A percentile compares a stretch with the other conserved stretches of the same genome.
Conservation (phyloP, 2,797 vertebrate species). For the Danio jaintianensis region DNA sequence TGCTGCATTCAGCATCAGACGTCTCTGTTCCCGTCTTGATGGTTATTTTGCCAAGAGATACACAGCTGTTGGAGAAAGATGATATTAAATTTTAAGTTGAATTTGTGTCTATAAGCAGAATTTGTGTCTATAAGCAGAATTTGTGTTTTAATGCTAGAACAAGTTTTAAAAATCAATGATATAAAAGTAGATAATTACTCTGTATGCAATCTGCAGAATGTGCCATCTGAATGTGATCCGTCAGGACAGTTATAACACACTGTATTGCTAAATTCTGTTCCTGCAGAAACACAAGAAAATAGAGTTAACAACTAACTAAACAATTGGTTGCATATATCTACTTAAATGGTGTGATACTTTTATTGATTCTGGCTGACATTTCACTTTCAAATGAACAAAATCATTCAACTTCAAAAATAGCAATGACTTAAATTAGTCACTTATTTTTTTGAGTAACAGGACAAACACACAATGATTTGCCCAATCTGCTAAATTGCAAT, state of each 20-base stretch:
- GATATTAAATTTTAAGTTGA: not conserved
- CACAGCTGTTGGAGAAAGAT: slow-evolving; percentile 61
- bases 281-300: slow-evolving; percentile 48
- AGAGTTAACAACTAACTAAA: not conserved
- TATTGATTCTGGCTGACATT: too few relatives aligned
- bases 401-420: too few relatives aligned
- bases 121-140: too few relatives aligned
- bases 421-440: too few relatives aligned
- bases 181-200: slow-evolving; percentile 53
- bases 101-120: not conserved
- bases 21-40: slow-evolving; percentile 49
- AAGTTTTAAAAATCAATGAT: not conserved
- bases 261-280: slow-evolving; percentile 60
- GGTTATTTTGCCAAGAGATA: slow-evolving; percentile 20
- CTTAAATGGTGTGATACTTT: not conserved
- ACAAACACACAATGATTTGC: too few relatives aligned
- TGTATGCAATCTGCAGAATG: slow-evolving; percentile 64
- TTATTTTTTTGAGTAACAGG: too few relatives aligned
- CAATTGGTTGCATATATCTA: not conserved
- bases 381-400: too few relatives aligned
- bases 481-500: too few relatives aligned
- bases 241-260: slow-evolving; percentile 61
- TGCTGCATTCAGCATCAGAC: slow-evolving; percentile 54
- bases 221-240: slow-evolving; percentile 66
- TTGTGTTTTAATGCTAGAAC: too few relatives aligned